These are phyloP conservation scores for Rhopilema esculentum DNA, from an alignment of 30 jellyfish, hydroid and myxozoan species.

Conservation along the genomic window DNA sequence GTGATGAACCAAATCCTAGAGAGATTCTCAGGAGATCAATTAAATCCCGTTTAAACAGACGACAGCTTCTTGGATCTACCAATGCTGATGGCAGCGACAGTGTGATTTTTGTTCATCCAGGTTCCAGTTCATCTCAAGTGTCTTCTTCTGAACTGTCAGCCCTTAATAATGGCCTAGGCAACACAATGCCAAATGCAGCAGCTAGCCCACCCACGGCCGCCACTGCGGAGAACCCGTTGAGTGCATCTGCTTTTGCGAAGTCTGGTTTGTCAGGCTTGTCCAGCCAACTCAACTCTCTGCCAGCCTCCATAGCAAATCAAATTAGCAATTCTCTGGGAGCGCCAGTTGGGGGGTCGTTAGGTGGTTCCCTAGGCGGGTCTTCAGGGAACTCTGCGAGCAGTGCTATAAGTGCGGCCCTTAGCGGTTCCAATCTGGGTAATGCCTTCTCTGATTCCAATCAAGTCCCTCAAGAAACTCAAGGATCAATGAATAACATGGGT, in stretches of 20 bases:
- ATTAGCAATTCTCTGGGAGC: conserved; percentile 40
- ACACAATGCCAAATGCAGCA: conserved; percentile 40
- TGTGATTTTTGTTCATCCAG: conserved; percentile 95
- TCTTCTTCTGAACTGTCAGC: conserved; percentile 57
- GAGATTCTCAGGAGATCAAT: conserved; percentile 55
- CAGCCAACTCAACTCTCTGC: conserved; percentile 42
- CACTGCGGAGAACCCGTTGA: conserved; percentile 47
- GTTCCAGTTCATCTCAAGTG: conserved; percentile 83
- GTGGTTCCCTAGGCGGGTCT: conserved; percentile 52
- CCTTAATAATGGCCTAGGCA: conserved; percentile 58
- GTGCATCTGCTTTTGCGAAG: conserved; percentile 84
- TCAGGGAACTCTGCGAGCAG: conserved; percentile 10
- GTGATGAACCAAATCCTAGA: conserved; percentile 56
- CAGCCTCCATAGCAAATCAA: conserved; percentile 60
- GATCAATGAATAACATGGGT: conserved; percentile 57
- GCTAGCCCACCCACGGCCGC: conserved; percentile 22
- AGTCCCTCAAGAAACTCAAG: conserved; percentile 52
- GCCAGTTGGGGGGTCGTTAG: conserved; percentile 44
- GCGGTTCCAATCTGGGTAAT: conserved; percentile 49
- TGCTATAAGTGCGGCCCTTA: conserved; percentile 36
- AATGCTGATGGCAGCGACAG: conserved; percentile 91
- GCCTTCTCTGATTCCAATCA: conserved; percentile 46
- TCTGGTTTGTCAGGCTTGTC: conserved; percentile 89
- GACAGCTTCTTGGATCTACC: conserved; percentile 88
- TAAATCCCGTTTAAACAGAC: conserved; percentile 69